phyloP scores from a whole-genome alignment of 2,888 invertebrate genomes.

The Germaria angustata region DNA sequence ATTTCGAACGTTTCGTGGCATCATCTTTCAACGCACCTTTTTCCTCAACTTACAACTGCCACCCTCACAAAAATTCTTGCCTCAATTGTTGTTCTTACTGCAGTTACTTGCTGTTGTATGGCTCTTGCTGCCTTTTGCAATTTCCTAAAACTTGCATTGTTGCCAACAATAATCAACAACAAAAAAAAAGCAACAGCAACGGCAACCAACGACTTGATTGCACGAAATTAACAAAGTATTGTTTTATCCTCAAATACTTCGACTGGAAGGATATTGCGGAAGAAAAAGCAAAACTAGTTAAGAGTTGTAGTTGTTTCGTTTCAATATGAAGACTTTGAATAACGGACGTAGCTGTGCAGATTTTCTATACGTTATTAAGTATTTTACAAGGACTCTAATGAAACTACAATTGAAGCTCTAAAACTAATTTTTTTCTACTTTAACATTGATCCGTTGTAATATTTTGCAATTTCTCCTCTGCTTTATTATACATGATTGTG shows the following conservation, averaged over 20 bases:
- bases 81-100: constrained; percentile 11
- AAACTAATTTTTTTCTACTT: constrained; percentile 15
- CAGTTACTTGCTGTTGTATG: background rate
- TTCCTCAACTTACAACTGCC: background rate
- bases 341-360: background rate
- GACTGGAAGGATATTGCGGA: constrained; percentile 20
- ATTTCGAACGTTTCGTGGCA: background rate
- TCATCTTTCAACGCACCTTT: background rate
- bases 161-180: constrained; percentile 7
- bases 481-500: background rate
- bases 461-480: background rate
- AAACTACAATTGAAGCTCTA: constrained; percentile 8
- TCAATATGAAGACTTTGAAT: background rate
- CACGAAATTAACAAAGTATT: constrained; percentile 51
- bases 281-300: constrained; percentile 16
- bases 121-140: background rate
- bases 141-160: constrained; percentile 16
- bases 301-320: background rate
- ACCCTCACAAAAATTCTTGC: background rate
- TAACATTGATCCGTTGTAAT: constrained; percentile 10
- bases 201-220: constrained; percentile 41
- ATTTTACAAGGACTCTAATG: constrained; percentile 26
- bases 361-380: constrained; percentile 12
- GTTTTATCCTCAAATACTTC: constrained; percentile 26
- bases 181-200: background rate